These are phyloP conservation scores for Listronotus bonariensis DNA, from an alignment of 1,140 invertebrate species.

Conservation along the genomic window DNA sequence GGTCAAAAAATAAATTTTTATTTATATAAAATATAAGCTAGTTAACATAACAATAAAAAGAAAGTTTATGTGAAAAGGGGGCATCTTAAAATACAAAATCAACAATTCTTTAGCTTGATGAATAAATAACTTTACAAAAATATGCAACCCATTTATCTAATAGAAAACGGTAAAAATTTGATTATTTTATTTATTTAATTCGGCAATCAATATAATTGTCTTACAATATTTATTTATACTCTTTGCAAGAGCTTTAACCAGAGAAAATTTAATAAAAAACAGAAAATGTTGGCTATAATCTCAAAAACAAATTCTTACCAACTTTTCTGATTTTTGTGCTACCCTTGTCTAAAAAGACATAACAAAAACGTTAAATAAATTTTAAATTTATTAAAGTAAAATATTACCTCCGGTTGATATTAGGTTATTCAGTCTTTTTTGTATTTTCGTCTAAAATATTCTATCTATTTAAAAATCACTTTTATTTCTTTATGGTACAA, in stretches of 20 bases:
- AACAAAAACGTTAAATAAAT: background rate
- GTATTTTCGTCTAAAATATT: constrained; percentile 18
- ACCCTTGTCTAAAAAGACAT: background rate
- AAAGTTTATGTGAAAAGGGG: no score
- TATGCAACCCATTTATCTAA: constrained; percentile 21
- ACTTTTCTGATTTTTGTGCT: background rate
- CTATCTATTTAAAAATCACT: constrained; percentile 19
- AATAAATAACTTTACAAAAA: constrained; percentile 2
- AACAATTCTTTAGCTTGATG: no score
- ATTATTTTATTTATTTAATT: constrained; percentile 53
- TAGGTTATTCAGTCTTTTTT: constrained; percentile 24
- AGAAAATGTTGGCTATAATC: no score
- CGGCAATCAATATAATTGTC: constrained; percentile 52
- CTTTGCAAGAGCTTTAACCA: constrained; percentile 31
- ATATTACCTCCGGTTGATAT: constrained; percentile 7
- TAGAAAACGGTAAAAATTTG: constrained; percentile 35
- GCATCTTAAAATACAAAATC: no score
- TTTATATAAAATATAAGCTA: no score
- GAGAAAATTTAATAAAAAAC: no score
- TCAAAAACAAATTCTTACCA: no score
- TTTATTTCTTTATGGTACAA: constrained; percentile 13
- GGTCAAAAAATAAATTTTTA: no score
- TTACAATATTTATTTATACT: constrained; percentile 7
- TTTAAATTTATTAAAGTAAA: constrained; percentile 9
- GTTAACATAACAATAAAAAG: no score